Evolutionary conservation across 2,888 invertebrate genomes (phyloP), one percentile per base, ranked within the genome.

Genomic region (Apamea sordens): DNA sequence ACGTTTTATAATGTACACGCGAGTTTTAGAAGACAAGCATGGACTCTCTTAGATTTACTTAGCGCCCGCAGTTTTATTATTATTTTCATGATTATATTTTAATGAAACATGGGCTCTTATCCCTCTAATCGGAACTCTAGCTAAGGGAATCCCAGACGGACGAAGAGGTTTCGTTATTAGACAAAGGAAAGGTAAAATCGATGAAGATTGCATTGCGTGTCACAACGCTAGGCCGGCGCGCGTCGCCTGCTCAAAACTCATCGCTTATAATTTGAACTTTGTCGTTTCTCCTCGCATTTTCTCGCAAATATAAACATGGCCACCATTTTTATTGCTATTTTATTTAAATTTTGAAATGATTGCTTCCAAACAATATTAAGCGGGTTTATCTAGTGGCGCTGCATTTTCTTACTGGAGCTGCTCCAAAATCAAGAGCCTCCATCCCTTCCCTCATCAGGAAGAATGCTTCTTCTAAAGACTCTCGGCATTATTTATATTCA

Each of bases 201-300:
- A 82, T 74, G 82, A 13, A 53, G 36, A 70, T 69, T n/a, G 78
- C 79, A 73, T 86, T 50, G 85, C 85, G 79, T 83, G 84, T 59
- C 32, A 2, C 53, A 53, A 36, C 1, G 74, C 65, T 10, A 56
- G 75, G 77, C 80, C 70, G 53, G 76, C 61, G 86, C 83, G 76
- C 73, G 53, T 79, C 61, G 86, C 83, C 85, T 83, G 86, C 65
- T 74, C 24, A 32, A 61, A 56, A 71, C 76, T 79, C 73, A 68
- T 86, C 36, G 68, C 71, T 79, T 69, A 74, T 65, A 28, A 75
- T 63, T 67, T 83, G 59, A 76, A 86, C 68, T 68, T 69, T 53
- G 74, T 82, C 64, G 64, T 56, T 77, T 65, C 64, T 41, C 64
- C 65, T 50, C 81, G n/a, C 41, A 28, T 50, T 56, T 73, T 53